Percentiles rank a stretch among this genome's conserved stretches.
Evolutionary conservation across 2,113 vertebrate genomes (phyloP).

Genomic region (Zosterops borbonicus): DNA sequence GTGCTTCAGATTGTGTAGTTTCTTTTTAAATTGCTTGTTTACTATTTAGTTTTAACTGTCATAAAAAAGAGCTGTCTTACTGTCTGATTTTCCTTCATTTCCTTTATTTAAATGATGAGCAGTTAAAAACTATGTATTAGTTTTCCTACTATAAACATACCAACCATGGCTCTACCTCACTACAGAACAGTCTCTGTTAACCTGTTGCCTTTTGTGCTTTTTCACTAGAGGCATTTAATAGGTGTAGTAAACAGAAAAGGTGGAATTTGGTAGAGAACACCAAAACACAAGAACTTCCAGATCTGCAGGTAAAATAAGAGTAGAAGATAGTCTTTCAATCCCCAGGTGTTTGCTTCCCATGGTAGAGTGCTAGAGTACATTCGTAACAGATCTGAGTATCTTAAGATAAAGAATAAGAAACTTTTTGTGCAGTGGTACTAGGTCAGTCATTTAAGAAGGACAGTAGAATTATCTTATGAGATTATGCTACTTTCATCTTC

Average conservation of each 20-base stretch:
- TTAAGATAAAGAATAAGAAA: not conserved
- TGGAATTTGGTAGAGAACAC: not conserved
- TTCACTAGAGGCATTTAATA: not conserved
- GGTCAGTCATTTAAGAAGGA: not conserved
- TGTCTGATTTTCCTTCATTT: not conserved
- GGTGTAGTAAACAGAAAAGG: not conserved
- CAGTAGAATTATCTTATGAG: not conserved
- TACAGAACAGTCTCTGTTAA: not conserved
- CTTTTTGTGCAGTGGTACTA: not conserved
- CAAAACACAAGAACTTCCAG: not conserved
- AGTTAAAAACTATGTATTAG: not conserved
- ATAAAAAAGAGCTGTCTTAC: not conserved
- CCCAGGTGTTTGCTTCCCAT: not conserved
- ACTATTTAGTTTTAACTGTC: not conserved
- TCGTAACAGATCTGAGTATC: not conserved
- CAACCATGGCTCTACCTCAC: not conserved
- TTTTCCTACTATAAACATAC: not conserved
- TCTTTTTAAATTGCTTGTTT: slow-evolving; percentile 31
- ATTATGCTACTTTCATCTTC: not conserved
- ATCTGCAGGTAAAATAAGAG: not conserved
- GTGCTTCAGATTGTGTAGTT: slow-evolving; percentile 59
- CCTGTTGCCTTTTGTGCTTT: not conserved
- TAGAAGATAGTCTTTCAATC: not conserved
- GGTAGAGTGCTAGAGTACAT: not conserved
- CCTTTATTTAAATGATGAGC: not conserved